Evolutionary conservation across 2,888 invertebrate genomes (phyloP).

Genomic region (Clanis bilineata): DNA sequence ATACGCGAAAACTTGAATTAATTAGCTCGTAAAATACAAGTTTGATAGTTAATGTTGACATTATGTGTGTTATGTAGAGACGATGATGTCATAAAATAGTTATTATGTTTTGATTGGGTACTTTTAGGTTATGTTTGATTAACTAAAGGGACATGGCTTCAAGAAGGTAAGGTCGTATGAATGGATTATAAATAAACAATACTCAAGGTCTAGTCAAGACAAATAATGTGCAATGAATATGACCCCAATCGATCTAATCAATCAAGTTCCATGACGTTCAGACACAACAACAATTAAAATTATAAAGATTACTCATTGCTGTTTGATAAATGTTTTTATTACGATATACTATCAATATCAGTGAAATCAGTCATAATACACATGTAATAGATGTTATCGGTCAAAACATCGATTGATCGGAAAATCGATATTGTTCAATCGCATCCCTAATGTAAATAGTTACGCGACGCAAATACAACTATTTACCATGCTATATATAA

Average conservation of each 20-base stretch:
- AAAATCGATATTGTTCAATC: background rate
- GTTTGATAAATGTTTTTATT: too few relatives aligned
- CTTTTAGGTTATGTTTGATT: background rate
- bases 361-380: too few relatives aligned
- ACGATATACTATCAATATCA: background rate
- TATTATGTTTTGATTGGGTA: background rate
- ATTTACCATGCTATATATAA: background rate
- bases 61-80: background rate
- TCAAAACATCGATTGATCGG: background rate
- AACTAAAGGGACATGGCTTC: too few relatives aligned
- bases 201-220: too few relatives aligned
- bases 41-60: background rate
- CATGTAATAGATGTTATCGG: too few relatives aligned
- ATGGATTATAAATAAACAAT: too few relatives aligned
- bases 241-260: too few relatives aligned
- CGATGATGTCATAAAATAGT: background rate
- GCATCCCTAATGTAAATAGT: background rate
- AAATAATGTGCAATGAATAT: too few relatives aligned
- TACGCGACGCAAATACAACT: background rate
- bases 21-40: slow-evolving; percentile 6
- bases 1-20: background rate
- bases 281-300: too few relatives aligned
- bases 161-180: too few relatives aligned
- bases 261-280: too few relatives aligned
- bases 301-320: too few relatives aligned